A percentile compares a stretch with the other conserved stretches of the same genome.
These are phyloP conservation scores for Eclectus roratus DNA, from an alignment of 2,113 vertebrate genomes.

Conservation along the genomic window DNA sequence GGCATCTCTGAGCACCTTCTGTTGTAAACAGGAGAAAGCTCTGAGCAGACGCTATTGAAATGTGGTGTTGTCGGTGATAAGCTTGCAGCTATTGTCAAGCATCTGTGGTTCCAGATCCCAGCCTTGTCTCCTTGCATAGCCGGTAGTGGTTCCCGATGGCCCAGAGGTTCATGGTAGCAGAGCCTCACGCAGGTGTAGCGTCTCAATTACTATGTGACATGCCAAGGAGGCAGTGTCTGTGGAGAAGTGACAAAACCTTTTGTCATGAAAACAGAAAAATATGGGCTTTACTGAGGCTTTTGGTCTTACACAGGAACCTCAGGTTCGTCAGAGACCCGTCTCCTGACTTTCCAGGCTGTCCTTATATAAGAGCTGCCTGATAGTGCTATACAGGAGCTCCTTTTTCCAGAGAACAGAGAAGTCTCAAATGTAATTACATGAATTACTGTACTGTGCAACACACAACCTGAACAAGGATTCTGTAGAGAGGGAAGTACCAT, in stretches of 20 bases:
- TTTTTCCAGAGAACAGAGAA: background rate
- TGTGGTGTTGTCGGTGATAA: background rate
- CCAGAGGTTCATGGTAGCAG: background rate
- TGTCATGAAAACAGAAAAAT: background rate
- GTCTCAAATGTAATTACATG: background rate
- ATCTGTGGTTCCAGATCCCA: background rate
- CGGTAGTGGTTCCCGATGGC: fast-evolving
- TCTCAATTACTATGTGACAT: background rate
- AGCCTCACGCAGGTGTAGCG: background rate
- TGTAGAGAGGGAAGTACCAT: background rate
- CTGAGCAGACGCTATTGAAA: background rate
- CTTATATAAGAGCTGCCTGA: background rate
- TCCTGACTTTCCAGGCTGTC: background rate
- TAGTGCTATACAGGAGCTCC: background rate
- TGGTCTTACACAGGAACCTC: background rate
- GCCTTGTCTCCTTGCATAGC: background rate
- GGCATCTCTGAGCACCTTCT: background rate
- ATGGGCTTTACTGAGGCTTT: background rate
- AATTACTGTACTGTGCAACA: background rate
- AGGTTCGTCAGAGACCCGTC: background rate
- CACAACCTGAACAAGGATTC: background rate
- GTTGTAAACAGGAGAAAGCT: background rate
- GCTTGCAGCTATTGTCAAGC: background rate
- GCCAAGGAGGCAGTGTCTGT: background rate
- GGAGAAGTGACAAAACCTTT: background rate